Evolutionary conservation across 2,113 vertebrate species (phyloP), one percentile per base, ranked within the genome.

Genomic region (Ptyas mucosa): DNA sequence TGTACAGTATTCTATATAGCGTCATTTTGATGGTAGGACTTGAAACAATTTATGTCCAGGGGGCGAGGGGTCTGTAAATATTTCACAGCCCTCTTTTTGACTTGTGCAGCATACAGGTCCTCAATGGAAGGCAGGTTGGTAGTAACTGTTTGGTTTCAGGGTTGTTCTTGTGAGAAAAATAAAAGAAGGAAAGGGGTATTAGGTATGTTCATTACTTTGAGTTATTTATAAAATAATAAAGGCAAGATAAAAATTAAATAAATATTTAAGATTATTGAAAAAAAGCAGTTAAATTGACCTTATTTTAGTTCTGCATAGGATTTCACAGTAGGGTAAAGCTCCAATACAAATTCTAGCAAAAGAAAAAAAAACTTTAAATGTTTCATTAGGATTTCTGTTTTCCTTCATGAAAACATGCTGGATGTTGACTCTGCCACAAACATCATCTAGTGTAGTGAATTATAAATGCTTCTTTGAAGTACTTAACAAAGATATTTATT

Each of bases 291-390:
- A 54, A n/a, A 1, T 3, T 95, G 0, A 54, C 81, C 69, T 93
- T n/a, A n/a, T 8, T 53, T 39, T 26, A 87, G 20, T 49, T 18
- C 15, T 21, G 57, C 8, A 34, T 8, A 6, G 92, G 81, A n/a
- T 92, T 94, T 95, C 29, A 87, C 92, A 95, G 89, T 55, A 55
- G 20, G 29, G 81, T 1, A 89, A 94, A 94, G 64, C 64, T 61
- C 1, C 43, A 88, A 86, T 0, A 94, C 1, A 91, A 93, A 89
- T 88, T 91, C 24, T 3, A 88, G 20, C 29, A 81, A 2, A 1
- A 24, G 93, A 29, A 8, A 34, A 91, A 6, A 29, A 94, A 94
- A 21, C 12, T 58, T 26, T 88, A 34, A 89, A 15, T 94, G 0
- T 87, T 93, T 91, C 51, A 11, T 90, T 43, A 54, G 2, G 2